Evolutionary conservation across 2,797 vertebrate species (phyloP), one percentile per base, ranked within the genome.

Genomic region (Parotocinclus haroldoi): DNA sequence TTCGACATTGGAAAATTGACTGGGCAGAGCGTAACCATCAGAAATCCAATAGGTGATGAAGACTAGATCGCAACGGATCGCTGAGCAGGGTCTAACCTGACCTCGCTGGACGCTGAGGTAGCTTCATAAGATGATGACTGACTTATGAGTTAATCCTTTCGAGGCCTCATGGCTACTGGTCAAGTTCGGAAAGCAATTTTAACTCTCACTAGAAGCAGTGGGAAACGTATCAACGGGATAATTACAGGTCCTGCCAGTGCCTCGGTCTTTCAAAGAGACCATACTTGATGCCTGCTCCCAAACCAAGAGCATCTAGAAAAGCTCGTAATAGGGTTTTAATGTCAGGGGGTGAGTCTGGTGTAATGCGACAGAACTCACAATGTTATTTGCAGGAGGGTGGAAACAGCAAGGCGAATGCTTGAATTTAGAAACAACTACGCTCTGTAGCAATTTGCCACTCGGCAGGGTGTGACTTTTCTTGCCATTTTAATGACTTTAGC

Each of bases 91-190:
- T 63, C 53, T 48, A 60, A 71, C 50, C 56, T 59, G 59, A 70
- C 54, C 64, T 63, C 58, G 12, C 37, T 18, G 54, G 45, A 58
- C 49, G 66, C 13, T 13, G 14, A 55, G 49, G 58, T 7, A 18
- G 42, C 13, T 44, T 53, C 27, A 0, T 61, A 44, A 70, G 64
- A 64, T 56, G 37, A 53, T 54, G 62, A 56, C 58, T 55, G 74
- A 78, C 64, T 62, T 62, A 76, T 63, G 71, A 58, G 50, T 73
- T 58, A 63, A 69, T 70, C 53, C n/a, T 17, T 13, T 56, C 44
- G 51, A 45, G n/a, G 16, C 39, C 49, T 42, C 3, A 10, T 52
- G 37, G 50, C 58, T 18, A 38, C 56, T 58, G 46, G 10, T 58
- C 18, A 55, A 55, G 60, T 71, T 27, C 45, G 61, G 17, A n/a